Conservation (phyloP, 2,797 vertebrate genomes). For the Todus mexicanus region DNA sequence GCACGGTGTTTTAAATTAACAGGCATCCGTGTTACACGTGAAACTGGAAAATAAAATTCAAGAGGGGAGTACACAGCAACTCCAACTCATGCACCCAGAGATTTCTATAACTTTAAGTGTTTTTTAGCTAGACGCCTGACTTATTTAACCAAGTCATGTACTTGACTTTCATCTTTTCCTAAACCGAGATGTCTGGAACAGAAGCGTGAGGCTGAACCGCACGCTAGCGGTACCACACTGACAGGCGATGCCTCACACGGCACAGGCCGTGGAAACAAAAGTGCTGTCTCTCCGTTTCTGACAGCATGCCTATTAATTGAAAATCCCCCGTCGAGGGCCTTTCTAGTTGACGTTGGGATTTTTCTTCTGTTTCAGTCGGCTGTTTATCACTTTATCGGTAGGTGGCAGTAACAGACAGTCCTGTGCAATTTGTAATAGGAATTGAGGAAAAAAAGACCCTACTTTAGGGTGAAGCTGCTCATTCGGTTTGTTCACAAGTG, state of each 20-base stretch:
- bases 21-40: fast-evolving
- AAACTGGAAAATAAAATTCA: neutral
- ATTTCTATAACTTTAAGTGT: neutral
- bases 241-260: neutral
- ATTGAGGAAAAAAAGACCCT: neutral
- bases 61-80: neutral
- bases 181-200: neutral
- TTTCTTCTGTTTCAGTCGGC: neutral
- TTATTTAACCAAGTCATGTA: neutral
- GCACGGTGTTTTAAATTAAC: neutral
- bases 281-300: neutral
- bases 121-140: neutral
- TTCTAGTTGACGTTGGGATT: neutral
- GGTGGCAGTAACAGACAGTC: constrained; percentile 57
- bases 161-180: neutral
- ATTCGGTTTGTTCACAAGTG: neutral
- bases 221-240: neutral
- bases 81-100: neutral
- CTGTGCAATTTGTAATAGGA: neutral
- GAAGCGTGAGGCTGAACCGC: neutral
- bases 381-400: constrained; percentile 25
- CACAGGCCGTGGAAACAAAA: neutral
- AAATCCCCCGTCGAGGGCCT: neutral
- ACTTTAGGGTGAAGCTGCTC: neutral
- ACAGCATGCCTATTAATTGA: neutral